Conservation (phyloP, 2,797 vertebrate species). For the Myotis planiceps region DNA sequence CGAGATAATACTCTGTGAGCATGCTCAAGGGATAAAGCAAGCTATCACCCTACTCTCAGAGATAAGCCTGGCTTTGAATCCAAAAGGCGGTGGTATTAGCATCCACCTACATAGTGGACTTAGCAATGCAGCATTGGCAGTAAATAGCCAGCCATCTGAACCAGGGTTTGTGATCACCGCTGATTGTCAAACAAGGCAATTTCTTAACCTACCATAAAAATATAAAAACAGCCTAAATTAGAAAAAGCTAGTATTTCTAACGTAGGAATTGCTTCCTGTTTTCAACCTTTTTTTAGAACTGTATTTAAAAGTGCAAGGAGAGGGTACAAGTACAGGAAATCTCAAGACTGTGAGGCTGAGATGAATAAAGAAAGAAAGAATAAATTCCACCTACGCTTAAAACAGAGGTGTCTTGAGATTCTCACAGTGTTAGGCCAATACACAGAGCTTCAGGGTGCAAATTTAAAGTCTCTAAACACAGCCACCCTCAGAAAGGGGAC, state of each 20-base stretch:
- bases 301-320: neutral
- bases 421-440: neutral
- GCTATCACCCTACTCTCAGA: slow-evolving; percentile 73
- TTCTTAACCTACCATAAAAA: slow-evolving; percentile 62
- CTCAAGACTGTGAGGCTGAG: neutral
- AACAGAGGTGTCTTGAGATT: neutral
- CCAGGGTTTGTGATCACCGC: slow-evolving; percentile 80
- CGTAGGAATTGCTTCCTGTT: slow-evolving; percentile 55
- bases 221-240: slow-evolving; percentile 65
- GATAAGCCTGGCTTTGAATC: slow-evolving; percentile 81
- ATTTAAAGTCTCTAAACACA: neutral
- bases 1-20: slow-evolving; percentile 73
- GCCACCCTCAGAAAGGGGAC: neutral
- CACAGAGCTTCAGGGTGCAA: neutral
- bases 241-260: slow-evolving; percentile 65
- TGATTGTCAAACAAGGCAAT: slow-evolving; percentile 75
- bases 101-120: slow-evolving; percentile 85
- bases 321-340: neutral
- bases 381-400: neutral
- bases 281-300: slow-evolving; percentile 19
- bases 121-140: slow-evolving; percentile 81
- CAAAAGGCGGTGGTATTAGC: slow-evolving; percentile 86
- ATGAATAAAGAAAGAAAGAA: neutral
- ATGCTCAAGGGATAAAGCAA: slow-evolving; percentile 81
- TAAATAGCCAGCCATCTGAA: slow-evolving; percentile 83